phyloP scores from a whole-genome alignment of 2,797 vertebrate species.

The Siniperca obscura region DNA sequence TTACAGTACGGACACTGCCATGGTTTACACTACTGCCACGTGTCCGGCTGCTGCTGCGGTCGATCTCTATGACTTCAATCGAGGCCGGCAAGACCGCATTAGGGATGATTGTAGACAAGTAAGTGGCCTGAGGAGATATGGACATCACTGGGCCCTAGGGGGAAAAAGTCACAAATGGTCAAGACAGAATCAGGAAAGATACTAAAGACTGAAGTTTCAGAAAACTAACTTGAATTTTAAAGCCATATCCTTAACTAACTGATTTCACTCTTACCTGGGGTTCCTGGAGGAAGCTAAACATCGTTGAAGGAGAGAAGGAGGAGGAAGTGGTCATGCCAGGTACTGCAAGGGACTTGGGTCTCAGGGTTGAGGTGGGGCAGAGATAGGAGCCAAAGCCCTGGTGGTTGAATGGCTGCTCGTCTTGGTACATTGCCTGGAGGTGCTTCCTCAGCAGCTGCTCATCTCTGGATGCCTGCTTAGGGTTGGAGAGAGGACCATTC shows the following conservation, averaged over 20 bases:
- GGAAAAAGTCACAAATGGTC: not conserved
- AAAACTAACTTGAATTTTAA: not conserved
- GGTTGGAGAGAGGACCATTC: not conserved
- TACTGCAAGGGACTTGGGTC: slow-evolving; percentile 94
- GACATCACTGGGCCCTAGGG: slow-evolving; percentile 93
- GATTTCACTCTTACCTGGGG: slow-evolving; percentile 69
- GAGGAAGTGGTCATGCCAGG: slow-evolving; percentile 89
- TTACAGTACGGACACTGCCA: slow-evolving; percentile 80
- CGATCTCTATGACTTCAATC: slow-evolving; percentile 94
- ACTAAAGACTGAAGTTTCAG: slow-evolving; percentile 1
- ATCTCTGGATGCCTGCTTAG: slow-evolving; percentile 77
- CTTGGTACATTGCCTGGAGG: slow-evolving; percentile 86
- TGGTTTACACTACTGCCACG: slow-evolving; percentile 62
- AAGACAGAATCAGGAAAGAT: not conserved
- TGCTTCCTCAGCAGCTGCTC: slow-evolving; percentile 86
- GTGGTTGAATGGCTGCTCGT: slow-evolving; percentile 85
- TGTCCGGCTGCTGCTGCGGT: slow-evolving; percentile 84
- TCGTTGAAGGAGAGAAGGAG: slow-evolving; percentile 60
- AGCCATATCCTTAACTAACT: not conserved
- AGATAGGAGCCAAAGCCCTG: slow-evolving; percentile 69
- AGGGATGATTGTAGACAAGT: slow-evolving; percentile 97
- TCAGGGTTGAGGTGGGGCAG: slow-evolving; percentile 75
- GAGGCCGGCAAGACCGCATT: slow-evolving; percentile 93
- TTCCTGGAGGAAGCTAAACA: slow-evolving; percentile 82
- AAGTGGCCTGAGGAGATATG: slow-evolving; percentile 97